A percentile compares a stretch with the other conserved stretches of the same genome.
Evolutionary conservation across 2,797 vertebrate genomes (phyloP).

Genomic region (Fratercula arctica): DNA sequence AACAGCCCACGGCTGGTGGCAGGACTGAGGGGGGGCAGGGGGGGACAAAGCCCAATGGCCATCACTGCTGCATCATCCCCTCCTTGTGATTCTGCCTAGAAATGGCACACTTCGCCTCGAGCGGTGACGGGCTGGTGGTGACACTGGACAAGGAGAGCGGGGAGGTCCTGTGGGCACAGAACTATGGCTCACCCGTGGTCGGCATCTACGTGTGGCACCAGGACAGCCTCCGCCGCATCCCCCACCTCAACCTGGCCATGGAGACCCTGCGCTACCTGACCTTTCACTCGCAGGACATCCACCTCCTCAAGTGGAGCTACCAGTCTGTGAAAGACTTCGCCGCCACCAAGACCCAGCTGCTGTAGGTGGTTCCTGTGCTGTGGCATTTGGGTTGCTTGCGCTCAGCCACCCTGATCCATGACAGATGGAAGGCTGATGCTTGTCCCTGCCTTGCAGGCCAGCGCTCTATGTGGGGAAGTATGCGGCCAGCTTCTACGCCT

Average conservation of each 20-base stretch:
- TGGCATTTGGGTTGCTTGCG: accelerated
- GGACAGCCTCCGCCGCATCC: slow-evolving; percentile 87
- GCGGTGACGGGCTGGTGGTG: slow-evolving; percentile 91
- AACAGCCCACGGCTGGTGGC: accelerated
- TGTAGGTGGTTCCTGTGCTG: slow-evolving; percentile 71
- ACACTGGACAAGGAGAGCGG: slow-evolving; percentile 90
- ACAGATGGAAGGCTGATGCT: accelerated
- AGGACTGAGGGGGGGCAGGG: not conserved
- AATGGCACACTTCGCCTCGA: slow-evolving; percentile 91
- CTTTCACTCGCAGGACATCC: slow-evolving; percentile 85
- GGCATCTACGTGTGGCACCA: slow-evolving; percentile 92
- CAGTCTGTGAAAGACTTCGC: slow-evolving; percentile 83
- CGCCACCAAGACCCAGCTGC: slow-evolving; percentile 84
- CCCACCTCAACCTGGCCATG: slow-evolving; percentile 90
- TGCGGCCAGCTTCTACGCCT: slow-evolving; percentile 89
- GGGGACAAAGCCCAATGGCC: not conserved
- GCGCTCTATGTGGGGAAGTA: slow-evolving; percentile 93
- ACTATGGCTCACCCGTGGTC: slow-evolving; percentile 89
- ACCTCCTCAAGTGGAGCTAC: slow-evolving; percentile 84
- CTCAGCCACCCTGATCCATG: accelerated
- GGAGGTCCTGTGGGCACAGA: slow-evolving; percentile 92
- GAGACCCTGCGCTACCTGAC: slow-evolving; percentile 95
- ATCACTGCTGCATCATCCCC: not conserved
- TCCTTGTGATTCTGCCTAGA: slow-evolving; percentile 73
- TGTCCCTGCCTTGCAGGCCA: slow-evolving; percentile 74